Evolutionary conservation across 2,113 vertebrate species (phyloP), one percentile per base, ranked within the genome.

Genomic region (Gobiocypris rarus): DNA sequence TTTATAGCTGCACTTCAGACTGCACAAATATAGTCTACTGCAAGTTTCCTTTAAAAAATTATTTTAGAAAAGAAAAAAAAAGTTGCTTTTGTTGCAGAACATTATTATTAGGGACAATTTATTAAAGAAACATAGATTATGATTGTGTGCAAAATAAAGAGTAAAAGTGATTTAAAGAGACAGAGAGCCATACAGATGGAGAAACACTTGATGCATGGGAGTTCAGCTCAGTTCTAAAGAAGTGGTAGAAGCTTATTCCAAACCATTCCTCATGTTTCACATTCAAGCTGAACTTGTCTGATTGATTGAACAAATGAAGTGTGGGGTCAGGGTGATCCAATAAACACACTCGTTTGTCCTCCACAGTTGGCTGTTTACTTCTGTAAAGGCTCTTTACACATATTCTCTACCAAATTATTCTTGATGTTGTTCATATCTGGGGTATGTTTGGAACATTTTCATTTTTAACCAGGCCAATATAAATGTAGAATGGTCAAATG

Each of bases 11-110:
- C 85, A 86, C 80, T 82, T 87, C 85, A 82, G 88, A 79, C 71
- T 91, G 89, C 88, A 88, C 84, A 90, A 86, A 90, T 87, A 86
- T 82, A 88, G 81, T 67, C 28, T 73, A 61, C 54, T 45, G 50
- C 8, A 22, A 28, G 59, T 9, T 9, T 45, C 19, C 24, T 22
- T 45, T 0, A 43, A 34, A 56, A 4, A 15, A 13, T 17, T 17
- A 38, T 38, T 22, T 22, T 19, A 22, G 26, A 17, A 19, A 45
- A 73, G 2, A 24, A 24, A 26, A 69, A 22, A 19, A 69, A 9
- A 38, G 9, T 10, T 38, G 8, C 17, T 34, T 67, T 73, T 73
- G 38, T 45, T 71, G 69, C 34, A 24, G 38, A 73, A 48, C 70
- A 48, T 43, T 43, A 43, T 43, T 73, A 73, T 69, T 17, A 38